Percentiles rank a stretch among this genome's conserved stretches.
phyloP scores from a whole-genome alignment of 2,113 vertebrate genomes.

The Dromiciops gliroides region DNA sequence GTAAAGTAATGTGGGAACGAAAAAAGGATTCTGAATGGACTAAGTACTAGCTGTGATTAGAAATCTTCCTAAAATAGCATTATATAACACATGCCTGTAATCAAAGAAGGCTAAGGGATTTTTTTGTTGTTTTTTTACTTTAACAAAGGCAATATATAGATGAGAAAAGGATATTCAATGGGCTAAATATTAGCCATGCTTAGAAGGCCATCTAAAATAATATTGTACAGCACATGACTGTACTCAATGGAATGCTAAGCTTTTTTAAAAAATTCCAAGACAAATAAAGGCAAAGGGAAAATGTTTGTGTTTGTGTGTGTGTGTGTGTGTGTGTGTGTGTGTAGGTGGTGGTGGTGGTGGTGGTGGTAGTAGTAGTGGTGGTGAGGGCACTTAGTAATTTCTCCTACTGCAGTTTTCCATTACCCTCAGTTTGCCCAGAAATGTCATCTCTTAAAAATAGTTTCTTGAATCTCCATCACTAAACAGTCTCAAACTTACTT shows the following conservation, averaged over 20 bases:
- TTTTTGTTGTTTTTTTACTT: not conserved
- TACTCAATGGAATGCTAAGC: not conserved
- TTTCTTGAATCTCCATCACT: conserved; percentile 27
- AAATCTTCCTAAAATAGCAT: not conserved
- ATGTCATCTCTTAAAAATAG: conserved; percentile 34
- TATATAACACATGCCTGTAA: not conserved
- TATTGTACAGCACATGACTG: not conserved
- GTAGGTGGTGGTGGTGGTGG: too few species aligned
- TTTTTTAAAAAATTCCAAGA: conserved; percentile 41
- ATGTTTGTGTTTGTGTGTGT: too few species aligned
- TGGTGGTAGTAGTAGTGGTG: too few species aligned
- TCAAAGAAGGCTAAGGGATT: not conserved
- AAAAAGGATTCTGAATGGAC: not conserved
- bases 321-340: too few species aligned
- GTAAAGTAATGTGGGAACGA: not conserved
- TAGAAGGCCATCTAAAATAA: not conserved
- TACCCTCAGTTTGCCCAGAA: not conserved
- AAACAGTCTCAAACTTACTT: not conserved
- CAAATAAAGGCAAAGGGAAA: conserved; percentile 38
- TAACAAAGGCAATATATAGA: not conserved
- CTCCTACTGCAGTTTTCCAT: conserved; percentile 6
- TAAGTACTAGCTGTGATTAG: not conserved
- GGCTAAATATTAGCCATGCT: not conserved
- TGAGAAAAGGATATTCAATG: conserved; percentile 21
- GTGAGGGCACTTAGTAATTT: not conserved